phyloP scores from a whole-genome alignment of 2,888 invertebrate species.

The Cryptophagus acutangulus region DNA sequence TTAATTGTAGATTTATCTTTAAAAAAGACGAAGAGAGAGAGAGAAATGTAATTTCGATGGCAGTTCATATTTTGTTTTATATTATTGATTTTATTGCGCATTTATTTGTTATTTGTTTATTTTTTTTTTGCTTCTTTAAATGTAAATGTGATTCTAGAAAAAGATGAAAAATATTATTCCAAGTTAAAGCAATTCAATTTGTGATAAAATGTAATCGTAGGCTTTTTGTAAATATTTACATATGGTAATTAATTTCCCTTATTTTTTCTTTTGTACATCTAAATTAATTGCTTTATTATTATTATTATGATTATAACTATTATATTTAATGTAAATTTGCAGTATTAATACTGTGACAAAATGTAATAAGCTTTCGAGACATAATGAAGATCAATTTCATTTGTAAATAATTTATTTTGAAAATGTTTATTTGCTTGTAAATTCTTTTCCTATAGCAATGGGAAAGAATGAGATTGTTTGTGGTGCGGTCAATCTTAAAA shows the following conservation, averaged over 20 bases:
- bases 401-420: too few species aligned
- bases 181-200: slow-evolving; percentile 46
- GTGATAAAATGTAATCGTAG: slow-evolving; percentile 43
- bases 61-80: too few species aligned
- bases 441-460: too few species aligned
- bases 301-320: slow-evolving; percentile 15
- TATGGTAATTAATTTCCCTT: too few species aligned
- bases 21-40: too few species aligned
- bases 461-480: too few species aligned
- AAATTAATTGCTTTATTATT: slow-evolving; percentile 19
- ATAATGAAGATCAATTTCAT: too few species aligned
- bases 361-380: slow-evolving; percentile 24
- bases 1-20: too few species aligned
- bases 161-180: slow-evolving; percentile 40
- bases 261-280: slow-evolving; percentile 24
- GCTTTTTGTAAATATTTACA: slow-evolving; percentile 32
- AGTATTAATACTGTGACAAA: slow-evolving; percentile 47
- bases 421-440: too few species aligned
- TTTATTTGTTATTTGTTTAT: slow-evolving; percentile 36
- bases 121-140: slow-evolving; percentile 43
- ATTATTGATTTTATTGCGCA: slow-evolving; percentile 18
- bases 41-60: slow-evolving; percentile 17
- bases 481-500: slow-evolving; percentile 32
- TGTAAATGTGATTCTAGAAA: slow-evolving; percentile 46
- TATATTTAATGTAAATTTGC: slow-evolving; percentile 24